Conservation (phyloP, 1,140 invertebrate genomes). For the Psilanteris sp. region DNA sequence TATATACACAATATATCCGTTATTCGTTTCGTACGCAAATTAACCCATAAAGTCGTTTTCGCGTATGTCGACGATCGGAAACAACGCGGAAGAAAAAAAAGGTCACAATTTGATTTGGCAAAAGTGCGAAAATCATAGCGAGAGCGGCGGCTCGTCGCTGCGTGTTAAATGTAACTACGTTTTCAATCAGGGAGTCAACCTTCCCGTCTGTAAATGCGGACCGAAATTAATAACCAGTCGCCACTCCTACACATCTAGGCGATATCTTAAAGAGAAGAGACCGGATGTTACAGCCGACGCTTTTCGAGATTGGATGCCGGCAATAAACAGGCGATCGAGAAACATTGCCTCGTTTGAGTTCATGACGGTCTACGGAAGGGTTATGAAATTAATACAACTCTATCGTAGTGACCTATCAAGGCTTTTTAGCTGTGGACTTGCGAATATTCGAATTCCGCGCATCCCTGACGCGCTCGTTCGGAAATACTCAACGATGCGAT, state of each 20-base stretch:
- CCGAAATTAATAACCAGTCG: conserved; percentile 64
- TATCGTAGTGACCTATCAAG: conserved; percentile 56
- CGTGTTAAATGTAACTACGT: conserved; percentile 51
- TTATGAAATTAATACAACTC: conserved; percentile 65
- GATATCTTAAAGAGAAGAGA: conserved; percentile 67
- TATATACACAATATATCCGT: too few species aligned
- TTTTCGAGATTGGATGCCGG: conserved; percentile 64
- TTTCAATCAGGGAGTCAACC: conserved; percentile 53
- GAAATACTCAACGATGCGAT: conserved; percentile 76
- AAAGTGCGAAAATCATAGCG: too few species aligned
- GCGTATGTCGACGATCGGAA: too few species aligned
- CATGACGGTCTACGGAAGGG: conserved; percentile 54
- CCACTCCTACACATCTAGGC: conserved; percentile 65
- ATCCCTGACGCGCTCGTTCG: conserved; percentile 76
- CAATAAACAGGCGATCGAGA: conserved; percentile 63
- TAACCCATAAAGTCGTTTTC: too few species aligned
- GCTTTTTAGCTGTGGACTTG: conserved; percentile 48
- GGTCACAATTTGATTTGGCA: too few species aligned
- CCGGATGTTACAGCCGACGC: conserved; percentile 58
- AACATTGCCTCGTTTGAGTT: conserved; percentile 55
- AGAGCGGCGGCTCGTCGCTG: too few species aligned
- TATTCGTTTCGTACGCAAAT: too few species aligned
- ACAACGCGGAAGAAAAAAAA: background rate
- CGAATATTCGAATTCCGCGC: conserved; percentile 73
- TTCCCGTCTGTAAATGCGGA: conserved; percentile 42